Conservation (phyloP, 2,113 vertebrate genomes). For the Solenodon paradoxus region DNA sequence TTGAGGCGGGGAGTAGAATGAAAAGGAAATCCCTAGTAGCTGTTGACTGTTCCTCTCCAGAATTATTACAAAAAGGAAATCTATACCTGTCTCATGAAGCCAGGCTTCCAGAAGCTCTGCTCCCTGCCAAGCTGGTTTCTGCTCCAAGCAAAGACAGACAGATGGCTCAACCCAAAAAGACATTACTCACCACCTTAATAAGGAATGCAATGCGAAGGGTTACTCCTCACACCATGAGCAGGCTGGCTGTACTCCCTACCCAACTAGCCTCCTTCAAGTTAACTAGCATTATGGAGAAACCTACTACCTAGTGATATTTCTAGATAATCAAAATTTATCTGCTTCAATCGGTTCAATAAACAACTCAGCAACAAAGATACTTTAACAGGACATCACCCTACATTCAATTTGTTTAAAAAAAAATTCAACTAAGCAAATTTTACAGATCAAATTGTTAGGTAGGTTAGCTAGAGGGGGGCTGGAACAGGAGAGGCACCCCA, state of each 20-base stretch:
- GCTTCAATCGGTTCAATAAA: background rate
- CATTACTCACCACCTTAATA: background rate
- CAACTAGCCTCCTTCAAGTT: too few relatives aligned
- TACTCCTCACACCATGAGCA: background rate
- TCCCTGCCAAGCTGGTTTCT: background rate
- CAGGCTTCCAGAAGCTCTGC: background rate
- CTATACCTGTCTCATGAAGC: background rate
- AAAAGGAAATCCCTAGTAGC: background rate
- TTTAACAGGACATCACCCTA: background rate
- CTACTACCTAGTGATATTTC: background rate
- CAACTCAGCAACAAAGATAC: background rate
- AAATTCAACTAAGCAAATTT: background rate
- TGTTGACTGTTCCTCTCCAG: background rate
- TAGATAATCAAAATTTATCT: background rate
- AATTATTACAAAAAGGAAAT: background rate
- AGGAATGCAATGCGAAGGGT: background rate
- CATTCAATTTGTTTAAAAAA: background rate
- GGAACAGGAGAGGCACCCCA: too few relatives aligned
- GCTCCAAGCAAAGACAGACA: background rate
- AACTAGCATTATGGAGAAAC: background rate
- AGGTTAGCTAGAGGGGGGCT: too few relatives aligned
- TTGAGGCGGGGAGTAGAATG: background rate
- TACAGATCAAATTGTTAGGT: background rate
- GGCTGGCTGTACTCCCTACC: background rate
- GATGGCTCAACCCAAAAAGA: background rate